Percentiles rank a stretch among this genome's conserved stretches.
These are phyloP conservation scores for Callorhinus ursinus DNA, from an alignment of 2,113 vertebrate species.

Conservation along the genomic window DNA sequence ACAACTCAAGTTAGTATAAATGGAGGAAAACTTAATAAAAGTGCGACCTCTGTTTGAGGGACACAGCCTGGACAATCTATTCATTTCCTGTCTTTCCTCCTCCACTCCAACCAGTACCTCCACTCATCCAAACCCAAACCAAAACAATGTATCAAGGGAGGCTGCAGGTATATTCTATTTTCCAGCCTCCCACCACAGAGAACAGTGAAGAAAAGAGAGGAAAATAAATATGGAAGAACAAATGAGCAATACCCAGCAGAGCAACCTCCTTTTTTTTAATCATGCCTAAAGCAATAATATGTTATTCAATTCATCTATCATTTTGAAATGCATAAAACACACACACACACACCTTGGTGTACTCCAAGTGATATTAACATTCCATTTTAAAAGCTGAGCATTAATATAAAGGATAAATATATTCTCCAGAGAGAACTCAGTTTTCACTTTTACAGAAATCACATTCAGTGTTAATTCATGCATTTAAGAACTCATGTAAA, in stretches of 20 bases:
- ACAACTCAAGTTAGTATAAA: background rate
- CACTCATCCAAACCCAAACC: background rate
- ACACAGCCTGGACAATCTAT: background rate
- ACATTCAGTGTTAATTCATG: conserved; percentile 45
- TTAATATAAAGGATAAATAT: background rate
- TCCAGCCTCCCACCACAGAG: background rate
- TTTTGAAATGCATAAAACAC: background rate
- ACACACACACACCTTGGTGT: background rate
- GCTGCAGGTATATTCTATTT: background rate
- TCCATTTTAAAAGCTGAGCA: conserved; percentile 28
- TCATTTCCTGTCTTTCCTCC: fast-evolving
- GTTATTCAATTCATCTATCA: background rate
- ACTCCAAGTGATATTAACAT: background rate
- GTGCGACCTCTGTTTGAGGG: background rate
- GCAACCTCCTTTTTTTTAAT: background rate
- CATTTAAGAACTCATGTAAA: conserved; percentile 11
- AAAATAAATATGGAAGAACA: background rate
- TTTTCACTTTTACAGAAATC: conserved; percentile 55
- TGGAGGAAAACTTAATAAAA: background rate
- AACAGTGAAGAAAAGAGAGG: background rate
- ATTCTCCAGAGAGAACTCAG: conserved; percentile 45
- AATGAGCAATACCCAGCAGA: background rate
- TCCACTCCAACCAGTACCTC: background rate
- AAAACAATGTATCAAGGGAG: background rate
- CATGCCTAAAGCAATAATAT: background rate